These are phyloP conservation scores for Cherax quadricarinatus DNA, from an alignment of 1,140 invertebrate genomes.

Conservation along the genomic window DNA sequence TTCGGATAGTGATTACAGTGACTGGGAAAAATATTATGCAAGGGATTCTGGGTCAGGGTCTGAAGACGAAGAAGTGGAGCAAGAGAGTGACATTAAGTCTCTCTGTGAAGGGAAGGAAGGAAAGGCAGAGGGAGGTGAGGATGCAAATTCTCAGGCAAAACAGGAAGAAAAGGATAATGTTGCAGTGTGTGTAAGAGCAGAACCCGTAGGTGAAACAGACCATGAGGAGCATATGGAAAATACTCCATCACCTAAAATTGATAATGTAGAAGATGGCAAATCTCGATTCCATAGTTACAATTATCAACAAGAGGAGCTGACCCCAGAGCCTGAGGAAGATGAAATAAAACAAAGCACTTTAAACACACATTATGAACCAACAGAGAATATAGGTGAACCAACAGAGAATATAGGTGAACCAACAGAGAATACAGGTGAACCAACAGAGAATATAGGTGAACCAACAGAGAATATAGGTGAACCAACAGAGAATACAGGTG, in stretches of 20 bases:
- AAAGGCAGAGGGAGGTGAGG: conserved; percentile 18
- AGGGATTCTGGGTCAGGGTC: conserved; percentile 56
- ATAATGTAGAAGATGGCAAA: not conserved
- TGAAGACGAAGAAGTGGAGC: conserved; percentile 61
- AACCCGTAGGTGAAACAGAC: not conserved
- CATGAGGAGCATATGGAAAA: not conserved
- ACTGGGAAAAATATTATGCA: conserved; percentile 73
- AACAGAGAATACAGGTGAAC: not conserved
- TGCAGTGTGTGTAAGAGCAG: not conserved
- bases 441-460: not conserved
- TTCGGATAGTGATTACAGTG: conserved; percentile 72
- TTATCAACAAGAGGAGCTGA: not conserved
- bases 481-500: not conserved
- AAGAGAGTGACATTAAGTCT: conserved; percentile 70
- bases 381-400: not conserved
- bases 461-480: conserved; percentile 5
- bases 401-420: not conserved
- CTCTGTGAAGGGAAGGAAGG: conserved; percentile 62
- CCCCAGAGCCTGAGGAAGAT: conserved; percentile 23
- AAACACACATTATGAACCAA: not conserved
- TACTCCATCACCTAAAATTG: not conserved
- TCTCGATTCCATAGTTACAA: not conserved
- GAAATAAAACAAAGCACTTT: not conserved
- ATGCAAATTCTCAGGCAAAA: conserved; percentile 6
- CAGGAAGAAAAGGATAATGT: conserved; percentile 13